Evolutionary conservation across 2,113 vertebrate species (phyloP).

Genomic region (Sapayoa aenigma): DNA sequence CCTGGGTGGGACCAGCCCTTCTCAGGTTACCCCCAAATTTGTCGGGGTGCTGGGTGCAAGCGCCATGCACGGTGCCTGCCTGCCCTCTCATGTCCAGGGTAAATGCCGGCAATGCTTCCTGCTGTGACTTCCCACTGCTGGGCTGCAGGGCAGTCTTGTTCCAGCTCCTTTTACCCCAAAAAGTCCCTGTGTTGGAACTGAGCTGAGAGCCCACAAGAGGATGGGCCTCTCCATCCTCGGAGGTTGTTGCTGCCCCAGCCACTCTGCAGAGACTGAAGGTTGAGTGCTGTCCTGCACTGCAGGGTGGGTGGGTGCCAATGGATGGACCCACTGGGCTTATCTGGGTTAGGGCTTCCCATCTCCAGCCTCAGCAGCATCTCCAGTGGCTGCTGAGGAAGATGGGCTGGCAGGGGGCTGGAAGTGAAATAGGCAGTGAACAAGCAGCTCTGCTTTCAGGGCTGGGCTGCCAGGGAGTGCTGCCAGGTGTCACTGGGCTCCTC

Average conservation of each 20-base stretch:
- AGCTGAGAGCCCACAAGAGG: accelerated
- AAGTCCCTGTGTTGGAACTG: background rate
- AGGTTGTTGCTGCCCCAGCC: background rate
- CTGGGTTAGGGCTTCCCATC: background rate
- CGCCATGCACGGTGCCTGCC: background rate
- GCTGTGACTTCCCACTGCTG: accelerated
- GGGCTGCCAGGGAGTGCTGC: background rate
- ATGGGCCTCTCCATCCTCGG: accelerated
- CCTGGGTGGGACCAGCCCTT: background rate
- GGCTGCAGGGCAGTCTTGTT: accelerated
- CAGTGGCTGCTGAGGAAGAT: background rate
- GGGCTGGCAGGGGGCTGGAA: background rate
- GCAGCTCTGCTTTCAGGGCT: background rate
- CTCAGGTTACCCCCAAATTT: background rate
- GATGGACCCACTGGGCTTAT: background rate
- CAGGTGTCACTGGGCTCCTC: background rate
- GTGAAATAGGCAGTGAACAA: background rate
- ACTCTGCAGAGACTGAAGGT: accelerated
- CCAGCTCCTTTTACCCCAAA: accelerated
- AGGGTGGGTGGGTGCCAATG: background rate
- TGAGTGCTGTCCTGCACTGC: accelerated
- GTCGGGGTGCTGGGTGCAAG: background rate
- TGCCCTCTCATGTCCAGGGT: background rate
- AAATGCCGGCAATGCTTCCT: accelerated
- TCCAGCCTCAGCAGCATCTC: background rate